Base-by-base conservation (phyloP, 2,113 vertebrate genomes). In the Notiomystis cincta region DNA sequence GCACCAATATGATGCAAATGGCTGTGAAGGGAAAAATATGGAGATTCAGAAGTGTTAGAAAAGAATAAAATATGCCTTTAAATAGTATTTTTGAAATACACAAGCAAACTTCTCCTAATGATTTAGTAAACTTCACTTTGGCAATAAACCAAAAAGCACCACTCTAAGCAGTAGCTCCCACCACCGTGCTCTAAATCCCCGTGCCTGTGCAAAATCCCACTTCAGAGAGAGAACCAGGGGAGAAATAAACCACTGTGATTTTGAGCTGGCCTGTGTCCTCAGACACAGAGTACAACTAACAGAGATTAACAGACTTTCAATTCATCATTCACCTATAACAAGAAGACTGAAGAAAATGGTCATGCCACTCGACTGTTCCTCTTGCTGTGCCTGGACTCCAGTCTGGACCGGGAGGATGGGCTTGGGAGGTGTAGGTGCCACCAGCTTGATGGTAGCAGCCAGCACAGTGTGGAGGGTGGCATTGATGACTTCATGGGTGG, bases 1-100 rank as follows among this genome's bases (percentile, higher is more conserved):
- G 99, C 98, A 99, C 99, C 99, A 99, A 98, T 98, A 99, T 98
- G 98, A 99, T 99, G 98, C 99, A 99, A 96, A 99, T 99, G 97
- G 98, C 99, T 99, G 97, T 65, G 57, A 82, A 57, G 35, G 31
- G 15, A 16, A 83, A 90, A 44, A 86, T 58, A 83, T 3, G 40
- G 47, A 70, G 18, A 69, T 50, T 89, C 25, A 62, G 42, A 50
- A 64, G 5, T 6, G 22, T 19, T 57, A 51, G 15, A 80, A 86
- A 38, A 66, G 1, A 86, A 50, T 48, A 71, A 86, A 76, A 84
- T 28, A 62, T 0, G 31, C 45, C 66, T 87, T 47, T 14, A 82
- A 58, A 33, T 13, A n/a, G 9, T 44, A 57, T 70, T 94, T 76
- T 48, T 33, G 76, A 85, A 77, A 77, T 10, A 60, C 13, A 78